These are phyloP conservation scores for Nannobrachium achirus DNA, from an alignment of 2,113 vertebrate species.

Conservation along the genomic window DNA sequence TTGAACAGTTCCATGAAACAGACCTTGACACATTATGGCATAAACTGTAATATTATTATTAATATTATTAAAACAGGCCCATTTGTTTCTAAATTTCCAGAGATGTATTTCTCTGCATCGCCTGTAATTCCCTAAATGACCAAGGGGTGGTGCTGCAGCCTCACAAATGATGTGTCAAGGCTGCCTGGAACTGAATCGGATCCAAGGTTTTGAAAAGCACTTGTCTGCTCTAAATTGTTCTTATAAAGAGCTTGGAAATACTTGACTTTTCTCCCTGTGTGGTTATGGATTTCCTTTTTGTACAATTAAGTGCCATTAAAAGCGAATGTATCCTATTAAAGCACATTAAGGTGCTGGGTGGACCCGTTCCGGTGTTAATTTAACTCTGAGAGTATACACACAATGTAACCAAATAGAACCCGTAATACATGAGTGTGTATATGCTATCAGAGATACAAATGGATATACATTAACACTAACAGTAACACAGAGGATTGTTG, in stretches of 20 bases:
- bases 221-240: conserved; percentile 85
- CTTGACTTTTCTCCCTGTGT: conserved; percentile 85
- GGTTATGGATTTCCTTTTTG: conserved; percentile 82
- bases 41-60: conserved; percentile 36
- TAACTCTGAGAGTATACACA: no score
- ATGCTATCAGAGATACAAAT: no score
- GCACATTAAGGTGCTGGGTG: conserved; percentile 69
- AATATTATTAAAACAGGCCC: conserved; percentile 8
- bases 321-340: conserved; percentile 79
- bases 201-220: conserved; percentile 84
- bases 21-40: conserved; percentile 30
- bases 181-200: conserved; percentile 70
- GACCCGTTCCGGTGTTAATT: conserved; percentile 10
- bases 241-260: conserved; percentile 85
- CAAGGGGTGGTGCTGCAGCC: conserved; percentile 80
- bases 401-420: no score
- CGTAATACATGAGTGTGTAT: no score
- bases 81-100: conserved; percentile 38
- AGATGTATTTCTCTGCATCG: conserved; percentile 27
- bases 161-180: conserved; percentile 68
- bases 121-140: conserved; percentile 21
- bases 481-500: no score
- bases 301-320: conserved; percentile 83
- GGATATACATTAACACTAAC: no score
- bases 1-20: conserved; percentile 10